phyloP scores from a whole-genome alignment of 2,888 invertebrate genomes.

The Allacma fusca region DNA sequence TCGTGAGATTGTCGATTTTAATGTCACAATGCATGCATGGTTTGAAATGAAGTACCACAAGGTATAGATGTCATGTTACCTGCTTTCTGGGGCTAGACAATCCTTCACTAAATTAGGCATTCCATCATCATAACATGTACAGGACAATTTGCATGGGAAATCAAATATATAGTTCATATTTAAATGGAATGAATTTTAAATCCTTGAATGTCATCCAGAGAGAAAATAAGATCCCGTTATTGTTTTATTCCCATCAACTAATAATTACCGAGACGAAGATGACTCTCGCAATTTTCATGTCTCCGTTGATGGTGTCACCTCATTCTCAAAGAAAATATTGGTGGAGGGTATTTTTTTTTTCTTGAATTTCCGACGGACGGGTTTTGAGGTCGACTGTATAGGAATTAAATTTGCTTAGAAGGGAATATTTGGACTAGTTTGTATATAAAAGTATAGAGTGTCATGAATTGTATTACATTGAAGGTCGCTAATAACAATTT shows the following conservation, averaged over 20 bases:
- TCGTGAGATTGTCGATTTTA: not conserved
- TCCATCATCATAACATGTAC: not conserved
- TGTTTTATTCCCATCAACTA: not conserved
- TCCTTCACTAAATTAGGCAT: not conserved
- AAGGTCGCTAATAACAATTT: too few species aligned
- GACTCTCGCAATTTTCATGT: not conserved
- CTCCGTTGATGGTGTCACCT: not conserved
- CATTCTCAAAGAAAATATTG: not conserved
- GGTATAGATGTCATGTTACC: too few species aligned
- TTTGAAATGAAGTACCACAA: not conserved
- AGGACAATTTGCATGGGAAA: not conserved
- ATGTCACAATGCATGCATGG: not conserved
- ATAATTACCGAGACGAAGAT: not conserved
- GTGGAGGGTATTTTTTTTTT: not conserved
- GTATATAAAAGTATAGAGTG: too few species aligned
- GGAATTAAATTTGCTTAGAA: too few species aligned
- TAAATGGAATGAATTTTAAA: not conserved
- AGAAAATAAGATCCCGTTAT: not conserved
- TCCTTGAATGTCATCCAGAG: not conserved
- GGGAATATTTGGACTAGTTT: too few species aligned
- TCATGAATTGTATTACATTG: too few species aligned
- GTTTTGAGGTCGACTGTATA: not conserved
- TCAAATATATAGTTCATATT: constrained; percentile 8
- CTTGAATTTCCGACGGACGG: not conserved
- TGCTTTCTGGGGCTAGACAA: too few species aligned